These are phyloP conservation scores for Cryptus viduatorius DNA, from an alignment of 2,888 invertebrate genomes.

Conservation along the genomic window DNA sequence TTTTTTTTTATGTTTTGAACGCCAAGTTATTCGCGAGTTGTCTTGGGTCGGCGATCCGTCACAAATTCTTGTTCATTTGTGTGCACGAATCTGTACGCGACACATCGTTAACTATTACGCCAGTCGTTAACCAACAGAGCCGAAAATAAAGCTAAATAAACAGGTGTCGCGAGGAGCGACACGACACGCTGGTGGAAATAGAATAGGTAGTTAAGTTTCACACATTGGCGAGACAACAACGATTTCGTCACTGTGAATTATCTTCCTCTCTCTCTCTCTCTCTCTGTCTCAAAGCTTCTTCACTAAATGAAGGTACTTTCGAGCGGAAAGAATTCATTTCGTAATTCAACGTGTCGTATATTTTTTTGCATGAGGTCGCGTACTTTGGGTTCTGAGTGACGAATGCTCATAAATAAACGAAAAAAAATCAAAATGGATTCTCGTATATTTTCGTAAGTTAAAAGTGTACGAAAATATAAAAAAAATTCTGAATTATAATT, in stretches of 20 bases:
- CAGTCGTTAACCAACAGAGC: constrained; percentile 51
- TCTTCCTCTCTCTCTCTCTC: constrained; percentile 22
- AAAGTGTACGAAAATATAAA: no score
- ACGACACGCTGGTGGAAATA: constrained; percentile 73
- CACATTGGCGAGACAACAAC: constrained; percentile 74
- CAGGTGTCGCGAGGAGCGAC: constrained; percentile 73
- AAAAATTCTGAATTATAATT: no score
- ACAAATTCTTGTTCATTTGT: constrained; percentile 16
- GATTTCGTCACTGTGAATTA: constrained; percentile 68
- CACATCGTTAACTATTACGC: constrained; percentile 25
- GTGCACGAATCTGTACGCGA: background rate
- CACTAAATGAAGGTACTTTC: constrained; percentile 38
- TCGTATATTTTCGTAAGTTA: no score
- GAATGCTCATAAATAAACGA: background rate
- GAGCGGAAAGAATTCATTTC: constrained; percentile 42
- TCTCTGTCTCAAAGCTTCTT: constrained; percentile 47
- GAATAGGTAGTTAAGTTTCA: constrained; percentile 73
- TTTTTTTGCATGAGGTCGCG: background rate
- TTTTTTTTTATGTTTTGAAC: background rate
- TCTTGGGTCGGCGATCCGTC: constrained; percentile 32
- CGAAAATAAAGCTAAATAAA: constrained; percentile 77
- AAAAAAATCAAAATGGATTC: background rate
- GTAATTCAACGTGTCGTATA: constrained; percentile 8
- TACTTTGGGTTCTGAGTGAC: background rate
- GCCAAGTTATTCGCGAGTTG: constrained; percentile 20